Evolutionary conservation across 2,797 vertebrate genomes (phyloP).

Genomic region (Heterohyrax brucei): DNA sequence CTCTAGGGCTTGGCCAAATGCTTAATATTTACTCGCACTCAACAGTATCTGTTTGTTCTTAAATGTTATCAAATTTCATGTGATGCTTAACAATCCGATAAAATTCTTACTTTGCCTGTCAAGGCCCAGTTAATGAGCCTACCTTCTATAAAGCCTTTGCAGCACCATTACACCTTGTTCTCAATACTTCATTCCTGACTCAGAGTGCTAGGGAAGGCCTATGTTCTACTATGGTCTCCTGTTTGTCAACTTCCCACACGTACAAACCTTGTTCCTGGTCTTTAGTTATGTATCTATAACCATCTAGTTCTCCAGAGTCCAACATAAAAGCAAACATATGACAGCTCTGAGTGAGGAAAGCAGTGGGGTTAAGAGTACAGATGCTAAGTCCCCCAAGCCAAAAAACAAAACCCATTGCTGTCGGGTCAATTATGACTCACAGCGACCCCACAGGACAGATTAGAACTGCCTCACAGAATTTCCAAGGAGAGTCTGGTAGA

Average conservation of each 20-base stretch:
- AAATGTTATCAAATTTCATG: not conserved
- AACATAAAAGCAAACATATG: not conserved
- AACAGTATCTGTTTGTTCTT: not conserved
- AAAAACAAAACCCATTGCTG: too few relatives aligned
- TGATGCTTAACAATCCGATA: not conserved
- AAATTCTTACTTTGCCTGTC: not conserved
- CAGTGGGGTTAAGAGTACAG: not conserved
- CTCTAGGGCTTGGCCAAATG: not conserved
- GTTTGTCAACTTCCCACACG: not conserved
- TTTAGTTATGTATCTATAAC: not conserved
- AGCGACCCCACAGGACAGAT: too few relatives aligned
- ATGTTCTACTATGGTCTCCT: not conserved
- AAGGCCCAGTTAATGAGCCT: not conserved
- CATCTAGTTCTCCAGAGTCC: not conserved
- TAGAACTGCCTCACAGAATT: too few relatives aligned
- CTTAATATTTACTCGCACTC: not conserved
- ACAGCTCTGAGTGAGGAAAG: not conserved
- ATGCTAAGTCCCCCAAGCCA: not conserved
- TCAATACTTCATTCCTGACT: not conserved
- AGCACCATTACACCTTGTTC: not conserved
- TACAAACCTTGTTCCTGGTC: not conserved
- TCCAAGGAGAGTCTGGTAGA: too few relatives aligned
- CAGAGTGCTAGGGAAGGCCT: not conserved
- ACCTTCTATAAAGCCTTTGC: not conserved
- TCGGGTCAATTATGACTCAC: too few relatives aligned